Evolutionary conservation across 1,140 invertebrate species (phyloP).

Genomic region (Drosophila watanabei): DNA sequence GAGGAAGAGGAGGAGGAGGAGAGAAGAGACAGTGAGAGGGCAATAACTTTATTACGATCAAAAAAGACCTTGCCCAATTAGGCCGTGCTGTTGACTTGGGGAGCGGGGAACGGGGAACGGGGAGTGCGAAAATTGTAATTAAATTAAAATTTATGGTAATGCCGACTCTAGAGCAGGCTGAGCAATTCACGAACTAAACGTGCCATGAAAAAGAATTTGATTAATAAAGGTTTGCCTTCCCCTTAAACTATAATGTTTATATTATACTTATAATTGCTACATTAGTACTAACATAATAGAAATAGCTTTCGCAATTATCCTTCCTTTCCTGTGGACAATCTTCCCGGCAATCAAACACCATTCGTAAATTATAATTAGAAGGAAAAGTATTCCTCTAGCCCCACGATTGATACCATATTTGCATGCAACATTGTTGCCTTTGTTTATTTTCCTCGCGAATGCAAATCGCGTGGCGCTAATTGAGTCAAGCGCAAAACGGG

Average conservation of each 20-base stretch:
- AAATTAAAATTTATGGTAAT: conserved; percentile 56
- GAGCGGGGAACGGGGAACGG: conserved; percentile 1
- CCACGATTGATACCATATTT: conserved; percentile 7
- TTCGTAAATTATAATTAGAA: conserved; percentile 13
- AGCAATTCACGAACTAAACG: background rate
- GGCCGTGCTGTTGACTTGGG: conserved; percentile 19
- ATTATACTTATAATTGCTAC: background rate
- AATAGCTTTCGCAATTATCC: background rate
- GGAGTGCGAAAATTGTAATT: conserved; percentile 51
- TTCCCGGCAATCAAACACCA: background rate
- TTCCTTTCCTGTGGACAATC: background rate
- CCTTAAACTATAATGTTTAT: background rate
- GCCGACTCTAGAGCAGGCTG: background rate
- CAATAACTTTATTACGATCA: conserved; percentile 66
- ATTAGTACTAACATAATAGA: background rate
- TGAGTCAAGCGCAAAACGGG: conserved; percentile 40
- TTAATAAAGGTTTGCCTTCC: background rate
- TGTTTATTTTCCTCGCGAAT: conserved; percentile 32
- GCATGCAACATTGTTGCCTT: conserved; percentile 39
- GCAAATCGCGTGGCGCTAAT: conserved; percentile 42
- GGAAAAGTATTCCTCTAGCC: background rate
- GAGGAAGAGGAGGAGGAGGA: conserved; percentile 1
- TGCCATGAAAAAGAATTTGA: background rate
- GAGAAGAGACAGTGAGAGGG: conserved; percentile 19
- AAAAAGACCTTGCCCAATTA: conserved; percentile 66